Evolutionary conservation across 2,113 vertebrate genomes (phyloP), one percentile per base, ranked within the genome.

Genomic region (Oceanites oceanicus): DNA sequence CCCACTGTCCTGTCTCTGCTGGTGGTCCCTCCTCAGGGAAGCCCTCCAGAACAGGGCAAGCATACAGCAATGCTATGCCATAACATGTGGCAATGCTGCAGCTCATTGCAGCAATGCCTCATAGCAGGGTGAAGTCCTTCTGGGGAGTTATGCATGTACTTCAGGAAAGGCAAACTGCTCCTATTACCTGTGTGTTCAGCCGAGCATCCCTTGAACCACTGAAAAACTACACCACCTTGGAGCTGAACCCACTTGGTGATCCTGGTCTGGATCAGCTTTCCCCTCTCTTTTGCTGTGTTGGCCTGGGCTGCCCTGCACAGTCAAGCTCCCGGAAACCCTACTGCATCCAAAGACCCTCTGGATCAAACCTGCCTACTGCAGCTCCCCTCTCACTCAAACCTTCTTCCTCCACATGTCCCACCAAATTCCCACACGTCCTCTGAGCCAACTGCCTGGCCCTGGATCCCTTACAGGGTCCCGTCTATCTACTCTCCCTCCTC

Each of bases 1-100:
- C 19, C 18, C 32, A 3, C 20, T 27, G 20, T 10, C 17, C 62
- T 83, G 23, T 18, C 42, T n/a, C 47, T 82, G 80, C 72, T 22
- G 38, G 36, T 49, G 79, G 55, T 6, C 19, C 23, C 55, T 83
- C 62, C n/a, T 22, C 45, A 2, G 45, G n/a, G 21, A 70, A 75
- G 19, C 18, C 14, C 49, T 15, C 10, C 55, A 17, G 63, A 66
- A 3, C 34, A 17, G 45, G 59, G 26, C 52, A 75, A 58, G n/a
- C 20, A n/a, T 7, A 6, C 1, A 18, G 36, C 2, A 40, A 23
- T 40, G 22, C 61, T 63, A 2, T 9, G 12, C 29, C 18, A 2
- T 4, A 32, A 23, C 27, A 6, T 0, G 3, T 7, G 45, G 44
- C 52, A 10, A 3, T 7, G 12, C 81, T 26, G n/a, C 10, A 77